Evolutionary conservation across 2,113 vertebrate species (phyloP).

Genomic region (Strix aluco): DNA sequence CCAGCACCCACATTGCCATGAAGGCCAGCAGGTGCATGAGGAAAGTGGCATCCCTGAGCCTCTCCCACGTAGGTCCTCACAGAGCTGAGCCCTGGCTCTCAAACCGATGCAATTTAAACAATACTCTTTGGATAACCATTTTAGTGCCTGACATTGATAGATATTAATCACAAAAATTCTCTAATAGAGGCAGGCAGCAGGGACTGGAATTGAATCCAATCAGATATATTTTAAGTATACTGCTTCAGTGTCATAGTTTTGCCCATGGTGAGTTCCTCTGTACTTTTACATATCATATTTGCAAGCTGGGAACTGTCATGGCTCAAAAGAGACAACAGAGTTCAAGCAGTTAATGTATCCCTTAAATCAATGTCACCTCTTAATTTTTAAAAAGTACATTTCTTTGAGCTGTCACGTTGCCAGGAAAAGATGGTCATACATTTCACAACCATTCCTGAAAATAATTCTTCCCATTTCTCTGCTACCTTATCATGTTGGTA

Average conservation of each 20-base stretch:
- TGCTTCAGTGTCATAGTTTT: background rate
- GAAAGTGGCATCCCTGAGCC: background rate
- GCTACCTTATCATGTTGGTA: background rate
- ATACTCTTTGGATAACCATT: background rate
- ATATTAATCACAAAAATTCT: background rate
- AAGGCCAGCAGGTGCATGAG: accelerated
- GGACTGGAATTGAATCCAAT: background rate
- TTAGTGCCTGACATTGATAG: background rate
- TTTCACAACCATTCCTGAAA: background rate
- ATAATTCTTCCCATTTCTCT: background rate
- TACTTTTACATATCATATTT: background rate
- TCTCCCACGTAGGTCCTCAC: background rate
- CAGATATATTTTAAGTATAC: background rate
- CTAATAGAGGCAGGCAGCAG: background rate
- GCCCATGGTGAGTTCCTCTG: background rate
- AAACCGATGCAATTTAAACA: background rate
- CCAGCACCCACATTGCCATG: background rate
- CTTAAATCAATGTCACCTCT: background rate
- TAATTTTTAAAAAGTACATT: background rate
- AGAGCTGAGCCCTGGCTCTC: background rate
- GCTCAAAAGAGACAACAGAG: background rate
- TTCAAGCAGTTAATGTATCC: background rate
- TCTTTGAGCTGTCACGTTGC: background rate
- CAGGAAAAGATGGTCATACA: background rate
- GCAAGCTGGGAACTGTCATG: background rate